A percentile compares a stretch with the other conserved stretches of the same genome.
Conservation (phyloP, 2,888 invertebrate species). For the Diplolepis rosae region DNA sequence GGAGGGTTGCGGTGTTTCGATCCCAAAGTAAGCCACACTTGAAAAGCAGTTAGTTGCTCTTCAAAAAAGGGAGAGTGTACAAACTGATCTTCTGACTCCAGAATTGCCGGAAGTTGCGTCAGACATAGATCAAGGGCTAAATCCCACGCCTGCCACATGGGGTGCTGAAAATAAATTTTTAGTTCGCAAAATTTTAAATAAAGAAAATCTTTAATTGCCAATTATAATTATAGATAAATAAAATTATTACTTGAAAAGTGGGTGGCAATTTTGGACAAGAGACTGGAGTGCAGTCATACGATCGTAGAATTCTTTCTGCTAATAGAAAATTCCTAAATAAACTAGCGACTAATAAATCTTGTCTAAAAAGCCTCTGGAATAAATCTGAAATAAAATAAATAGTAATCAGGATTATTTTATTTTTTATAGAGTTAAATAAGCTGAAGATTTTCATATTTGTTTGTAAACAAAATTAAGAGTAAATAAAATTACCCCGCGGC, state of each 20-base stretch:
- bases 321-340: slow-evolving; percentile 97
- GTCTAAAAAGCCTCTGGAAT: slow-evolving; percentile 97
- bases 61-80: slow-evolving; percentile 94
- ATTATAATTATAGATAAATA: not conserved
- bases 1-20: slow-evolving; percentile 89
- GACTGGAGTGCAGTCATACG: slow-evolving; percentile 98
- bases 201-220: not conserved
- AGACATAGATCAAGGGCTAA: slow-evolving; percentile 95
- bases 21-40: slow-evolving; percentile 92
- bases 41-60: slow-evolving; percentile 97
- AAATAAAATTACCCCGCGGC: slow-evolving; percentile 80
- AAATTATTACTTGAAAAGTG: slow-evolving; percentile 81
- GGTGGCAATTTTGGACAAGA: slow-evolving; percentile 93
- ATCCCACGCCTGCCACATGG: slow-evolving; percentile 99
- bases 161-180: slow-evolving; percentile 76
- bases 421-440: not conserved
- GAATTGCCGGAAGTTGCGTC: slow-evolving; percentile 88
- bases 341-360: slow-evolving; percentile 98
- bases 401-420: not conserved
- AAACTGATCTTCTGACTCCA: slow-evolving; percentile 79
- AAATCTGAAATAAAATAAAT: slow-evolving; percentile 78
- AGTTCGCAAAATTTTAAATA: not conserved
- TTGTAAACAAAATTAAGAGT: not conserved
- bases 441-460: not conserved
- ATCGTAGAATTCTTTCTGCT: slow-evolving; percentile 95